These are phyloP conservation scores for Papilio protenor DNA, from an alignment of 2,888 invertebrate genomes.

Conservation along the genomic window DNA sequence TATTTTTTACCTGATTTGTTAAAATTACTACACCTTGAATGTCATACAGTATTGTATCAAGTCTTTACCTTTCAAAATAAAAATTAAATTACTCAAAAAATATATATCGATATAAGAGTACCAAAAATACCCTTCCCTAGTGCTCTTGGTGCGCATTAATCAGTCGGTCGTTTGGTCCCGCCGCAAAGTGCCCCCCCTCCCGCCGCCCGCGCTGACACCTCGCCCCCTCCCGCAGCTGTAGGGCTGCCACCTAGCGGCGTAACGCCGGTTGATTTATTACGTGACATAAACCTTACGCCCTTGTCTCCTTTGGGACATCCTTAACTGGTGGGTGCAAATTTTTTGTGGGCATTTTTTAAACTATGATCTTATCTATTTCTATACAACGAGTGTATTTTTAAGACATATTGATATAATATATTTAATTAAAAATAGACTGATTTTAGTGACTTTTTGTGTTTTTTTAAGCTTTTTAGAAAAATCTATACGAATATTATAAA, in stretches of 20 bases:
- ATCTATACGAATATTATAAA: no score
- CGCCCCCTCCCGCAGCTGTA: conserved; percentile 44
- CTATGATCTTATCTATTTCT: not conserved
- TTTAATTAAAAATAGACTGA: no score
- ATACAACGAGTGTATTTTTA: not conserved
- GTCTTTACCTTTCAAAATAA: not conserved
- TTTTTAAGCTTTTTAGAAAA: no score
- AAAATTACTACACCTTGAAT: not conserved
- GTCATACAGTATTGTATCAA: no score
- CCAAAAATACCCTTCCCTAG: conserved; percentile 39
- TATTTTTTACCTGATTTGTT: no score
- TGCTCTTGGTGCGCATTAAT: conserved; percentile 54
- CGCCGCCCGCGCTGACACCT: conserved; percentile 22
- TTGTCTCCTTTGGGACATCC: conserved; percentile 39
- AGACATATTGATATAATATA: no score
- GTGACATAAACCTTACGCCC: conserved; percentile 36
- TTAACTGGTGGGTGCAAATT: conserved; percentile 9
- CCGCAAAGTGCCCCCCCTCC: conserved; percentile 46
- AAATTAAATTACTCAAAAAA: not conserved
- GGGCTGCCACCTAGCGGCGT: conserved; percentile 44
- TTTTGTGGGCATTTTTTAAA: not conserved
- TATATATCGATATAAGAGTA: conserved; percentile 42
- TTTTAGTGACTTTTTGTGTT: no score
- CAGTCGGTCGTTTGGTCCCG: conserved; percentile 55
- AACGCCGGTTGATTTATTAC: conserved; percentile 41